Percentiles rank a stretch among this genome's conserved stretches.
Conservation (phyloP, 2,888 invertebrate species). For the Cephus rjabovi region DNA sequence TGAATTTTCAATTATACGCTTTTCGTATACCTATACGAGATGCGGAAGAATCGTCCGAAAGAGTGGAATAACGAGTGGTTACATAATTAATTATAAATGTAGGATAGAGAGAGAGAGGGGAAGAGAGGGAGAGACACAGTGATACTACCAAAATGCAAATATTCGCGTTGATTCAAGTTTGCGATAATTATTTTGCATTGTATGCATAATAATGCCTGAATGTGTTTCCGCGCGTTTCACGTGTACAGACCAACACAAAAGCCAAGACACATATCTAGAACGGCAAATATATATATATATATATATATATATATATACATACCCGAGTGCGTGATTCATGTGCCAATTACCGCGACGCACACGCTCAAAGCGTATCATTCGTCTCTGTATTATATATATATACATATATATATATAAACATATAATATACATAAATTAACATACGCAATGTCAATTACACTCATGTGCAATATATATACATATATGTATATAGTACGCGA, state of each 20-base stretch:
- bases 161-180: slow-evolving; percentile 38
- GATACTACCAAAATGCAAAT: slow-evolving; percentile 31
- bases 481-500: slow-evolving; percentile 2
- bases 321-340: slow-evolving; percentile 57
- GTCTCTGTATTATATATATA: neutral
- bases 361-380: slow-evolving; percentile 19
- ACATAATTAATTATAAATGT: neutral
- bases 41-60: neutral
- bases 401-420: no score
- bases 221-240: slow-evolving; percentile 29
- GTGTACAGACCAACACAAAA: slow-evolving; percentile 29
- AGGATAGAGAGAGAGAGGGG: neutral
- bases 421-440: neutral
- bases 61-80: neutral
- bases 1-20: neutral
- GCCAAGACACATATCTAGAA: neutral
- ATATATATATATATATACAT: slow-evolving; percentile 23
- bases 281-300: slow-evolving; percentile 14
- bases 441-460: neutral
- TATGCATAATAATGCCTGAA: slow-evolving; percentile 46
- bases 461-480: no score
- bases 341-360: slow-evolving; percentile 55
- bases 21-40: neutral
- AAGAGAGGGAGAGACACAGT: neutral
- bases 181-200: slow-evolving; percentile 54